Base-by-base conservation (phyloP, 2,113 vertebrate genomes). In the Laticauda colubrina region DNA sequence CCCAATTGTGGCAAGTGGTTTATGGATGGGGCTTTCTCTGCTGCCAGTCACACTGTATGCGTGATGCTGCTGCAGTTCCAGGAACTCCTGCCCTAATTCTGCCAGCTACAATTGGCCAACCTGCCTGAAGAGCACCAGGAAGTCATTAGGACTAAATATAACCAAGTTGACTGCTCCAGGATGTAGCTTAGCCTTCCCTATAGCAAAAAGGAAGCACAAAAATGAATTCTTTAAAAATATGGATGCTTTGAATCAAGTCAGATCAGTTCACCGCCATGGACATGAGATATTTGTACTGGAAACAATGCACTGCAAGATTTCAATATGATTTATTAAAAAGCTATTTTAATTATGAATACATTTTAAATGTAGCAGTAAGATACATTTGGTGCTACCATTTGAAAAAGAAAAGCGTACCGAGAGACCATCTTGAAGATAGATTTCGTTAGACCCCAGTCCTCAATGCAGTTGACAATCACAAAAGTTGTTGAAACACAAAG, bases 291-390 rank as follows among this genome's bases (percentile, higher is more conserved):
- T 51, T 85, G 21, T 2, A 75, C n/a, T 75, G 88, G 85, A 93
- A 94, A 95, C 23, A 95, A 96, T 85, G 93, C 94, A 94, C 54
- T 89, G 34, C 55, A 85, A 92, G 87, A 93, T 93, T 93, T 95
- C 93, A 94, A 75, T 89, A 91, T 96, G 96, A 91, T 94, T 94
- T 92, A 96, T 97, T 97, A 96, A 95, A 96, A 97, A 97, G 96
- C 93, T 91, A 95, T 96, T 96, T 93, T 97, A 96, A 97, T 97
- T 97, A 97, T 97, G 96, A 97, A 97, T 97, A 97, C 96, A 97
- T 96, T 96, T 97, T 96, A 97, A 96, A 97, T 96, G 96, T 96
- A 96, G 96, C 96, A 95, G 95, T 96, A 97, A 97, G 96, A 97
- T 96, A 97, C 94, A 96, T 96, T 96, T 96, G 96, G 96, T 96